Base-by-base conservation (phyloP, 2,797 vertebrate species). In the Merluccius polli region DNA sequence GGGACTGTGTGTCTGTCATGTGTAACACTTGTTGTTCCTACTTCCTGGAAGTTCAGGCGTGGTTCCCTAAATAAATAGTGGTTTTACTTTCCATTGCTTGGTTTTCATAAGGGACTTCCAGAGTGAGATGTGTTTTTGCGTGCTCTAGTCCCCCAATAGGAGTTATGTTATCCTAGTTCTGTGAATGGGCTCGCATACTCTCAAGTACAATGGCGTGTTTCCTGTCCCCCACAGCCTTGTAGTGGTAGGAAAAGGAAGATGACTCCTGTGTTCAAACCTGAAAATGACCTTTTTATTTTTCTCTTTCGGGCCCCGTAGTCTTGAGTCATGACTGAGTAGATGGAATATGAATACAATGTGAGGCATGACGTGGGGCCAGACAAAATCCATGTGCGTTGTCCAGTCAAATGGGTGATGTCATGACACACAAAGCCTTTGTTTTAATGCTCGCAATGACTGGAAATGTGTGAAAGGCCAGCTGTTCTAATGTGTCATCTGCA, bases 291-390 rank as follows among this genome's bases (percentile, higher is more conserved):
- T 89, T 91, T 82, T 79, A 87, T 75, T 2, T 78, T 79, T 52
- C 48, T 74, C 82, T 76, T 75, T 27, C 59, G n/a, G n/a, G 52
- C 52, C n/a, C 52, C n/a, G 72, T 83, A 73, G 27, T 24, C 29
- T 8, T 93, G 92, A 93, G 83, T 94, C 94, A 94, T 79, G 29
- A 13, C 67, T 69, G 33, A 81, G 18, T 83, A 79, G 88, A 84
- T 81, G 75, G 84, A 84, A 77, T 72, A 84, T 79, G 78, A 87
- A 87, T 78, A 88, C 83, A 87, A 90, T 69, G 38, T 82, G 78
- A 87, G 75, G 72, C 77, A 73, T 77, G 79, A 70, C 33, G 33
- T 77, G 67, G 71, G 52, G 72, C 48, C 2, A 1, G 48, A 52
- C 38, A 79, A 80, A 79, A 79, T 78, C 78, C 74, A 78, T 75